Evolutionary conservation across 2,113 vertebrate species (phyloP), one percentile per base, ranked within the genome.

Genomic region (Gymnobelideus leadbeateri): DNA sequence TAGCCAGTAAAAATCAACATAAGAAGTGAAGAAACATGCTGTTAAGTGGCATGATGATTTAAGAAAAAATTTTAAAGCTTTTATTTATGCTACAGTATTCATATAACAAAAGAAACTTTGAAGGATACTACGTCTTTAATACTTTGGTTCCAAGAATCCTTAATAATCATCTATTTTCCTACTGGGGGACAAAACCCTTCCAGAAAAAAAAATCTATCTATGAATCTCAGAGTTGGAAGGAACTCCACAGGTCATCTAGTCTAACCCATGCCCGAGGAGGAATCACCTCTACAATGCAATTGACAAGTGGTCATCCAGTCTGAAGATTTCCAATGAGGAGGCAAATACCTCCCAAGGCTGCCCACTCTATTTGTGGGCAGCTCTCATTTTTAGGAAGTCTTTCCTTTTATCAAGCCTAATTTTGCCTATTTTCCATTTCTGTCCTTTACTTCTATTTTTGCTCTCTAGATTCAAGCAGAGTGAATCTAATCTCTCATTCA

Each of bases 21-120:
- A 95, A 92, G 90, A 94, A 50, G 25, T 49, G 93, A 93, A 49
- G 54, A 91, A 54, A 25, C 49, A 6, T 90, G 31, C n/a, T 94
- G 96, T 93, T 49, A 68, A 68, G 3, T 57, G 52, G 89, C 68
- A 23, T 49, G 50, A 43, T 77, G 68, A 77, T 77, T n/a, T 16
- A n/a, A 19, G 16, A 26, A 53, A 89, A 26, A 92, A 95, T 51
- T 9, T 55, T 51, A 23, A 89, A 28, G 31, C 51, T 92, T 91
- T 89, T 94, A 77, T 53, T 52, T 49, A 0, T 49, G 28, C 46
- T 77, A 37, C 61, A 23, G 16, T 92, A 25, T 92, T 95, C 96
- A 84, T 94, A 10, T 92, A 94, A 90, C 61, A 90, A 93, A 77
- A 84, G 25, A 84, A 84, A 43, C 26, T 1, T 84, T 84, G n/a